These are phyloP conservation scores for Chloroceryle inda DNA, from an alignment of 2,797 vertebrate species.

Conservation along the genomic window DNA sequence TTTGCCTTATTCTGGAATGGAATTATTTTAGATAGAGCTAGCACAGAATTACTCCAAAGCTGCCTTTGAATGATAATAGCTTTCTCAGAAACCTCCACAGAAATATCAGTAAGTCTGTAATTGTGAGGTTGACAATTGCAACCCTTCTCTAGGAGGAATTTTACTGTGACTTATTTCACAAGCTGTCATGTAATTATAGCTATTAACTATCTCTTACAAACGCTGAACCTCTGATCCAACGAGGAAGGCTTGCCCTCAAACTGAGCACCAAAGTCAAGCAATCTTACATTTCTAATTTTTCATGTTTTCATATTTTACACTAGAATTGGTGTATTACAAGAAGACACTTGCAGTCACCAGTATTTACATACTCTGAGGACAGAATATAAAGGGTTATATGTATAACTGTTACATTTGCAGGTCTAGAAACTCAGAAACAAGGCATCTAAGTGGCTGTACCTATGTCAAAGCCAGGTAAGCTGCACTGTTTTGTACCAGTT, in stretches of 20 bases:
- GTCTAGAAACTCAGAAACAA: not conserved
- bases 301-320: not conserved
- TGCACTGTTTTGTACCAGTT: not conserved
- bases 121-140: slow-evolving; percentile 14
- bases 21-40: slow-evolving; percentile 19
- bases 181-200: slow-evolving; percentile 21
- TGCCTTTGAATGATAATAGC: slow-evolving; percentile 49
- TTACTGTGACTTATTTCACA: slow-evolving; percentile 4
- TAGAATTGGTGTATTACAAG: not conserved
- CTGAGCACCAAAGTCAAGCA: not conserved
- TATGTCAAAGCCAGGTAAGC: not conserved
- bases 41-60: slow-evolving; percentile 13
- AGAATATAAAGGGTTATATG: not conserved
- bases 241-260: not conserved
- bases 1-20: not conserved
- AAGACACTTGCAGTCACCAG: not conserved
- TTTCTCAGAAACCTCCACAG: slow-evolving; percentile 15
- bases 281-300: not conserved
- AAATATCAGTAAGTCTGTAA: slow-evolving; percentile 47
- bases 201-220: not conserved
- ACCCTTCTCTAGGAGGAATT: slow-evolving; percentile 7
- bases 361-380: not conserved
- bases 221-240: not conserved
- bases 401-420: not conserved
- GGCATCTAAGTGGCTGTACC: not conserved